Conservation (phyloP, 2,113 vertebrate species). For the Dissostichus mawsoni region DNA sequence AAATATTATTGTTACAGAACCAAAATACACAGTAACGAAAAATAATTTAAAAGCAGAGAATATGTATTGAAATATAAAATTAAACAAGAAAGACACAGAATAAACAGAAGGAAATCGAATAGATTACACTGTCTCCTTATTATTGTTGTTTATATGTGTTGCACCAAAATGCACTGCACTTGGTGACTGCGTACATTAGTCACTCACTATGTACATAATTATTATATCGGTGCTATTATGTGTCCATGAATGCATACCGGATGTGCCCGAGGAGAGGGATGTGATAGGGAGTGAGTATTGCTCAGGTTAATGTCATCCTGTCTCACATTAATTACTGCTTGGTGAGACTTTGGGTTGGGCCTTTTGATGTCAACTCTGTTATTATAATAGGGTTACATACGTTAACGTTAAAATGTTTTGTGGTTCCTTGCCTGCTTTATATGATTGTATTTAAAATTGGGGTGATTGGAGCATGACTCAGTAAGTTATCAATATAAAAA, state of each 20-base stretch:
- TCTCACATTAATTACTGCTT: constrained; percentile 8
- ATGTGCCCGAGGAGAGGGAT: not conserved
- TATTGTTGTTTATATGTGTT: too few species aligned
- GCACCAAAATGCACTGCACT: too few species aligned
- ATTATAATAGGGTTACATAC: not conserved
- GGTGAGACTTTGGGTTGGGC: constrained; percentile 16
- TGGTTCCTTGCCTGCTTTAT: not conserved
- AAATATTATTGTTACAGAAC: too few species aligned
- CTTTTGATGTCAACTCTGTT: not conserved
- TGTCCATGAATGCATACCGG: not conserved
- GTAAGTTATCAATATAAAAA: not conserved
- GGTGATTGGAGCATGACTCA: not conserved
- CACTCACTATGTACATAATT: not conserved
- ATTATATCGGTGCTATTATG: not conserved
- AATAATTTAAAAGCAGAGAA: not conserved
- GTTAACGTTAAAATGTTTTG: too few species aligned
- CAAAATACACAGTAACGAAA: not conserved
- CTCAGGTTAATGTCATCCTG: constrained; percentile 9
- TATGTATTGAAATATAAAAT: too few species aligned
- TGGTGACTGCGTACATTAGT: too few species aligned
- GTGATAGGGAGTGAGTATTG: constrained; percentile 11
- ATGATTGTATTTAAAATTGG: not conserved
- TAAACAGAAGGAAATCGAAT: too few species aligned
- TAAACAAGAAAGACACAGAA: too few species aligned
- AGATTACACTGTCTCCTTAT: too few species aligned